Evolutionary conservation across 2,888 invertebrate genomes (phyloP).

Genomic region (Zele albiditarsus): DNA sequence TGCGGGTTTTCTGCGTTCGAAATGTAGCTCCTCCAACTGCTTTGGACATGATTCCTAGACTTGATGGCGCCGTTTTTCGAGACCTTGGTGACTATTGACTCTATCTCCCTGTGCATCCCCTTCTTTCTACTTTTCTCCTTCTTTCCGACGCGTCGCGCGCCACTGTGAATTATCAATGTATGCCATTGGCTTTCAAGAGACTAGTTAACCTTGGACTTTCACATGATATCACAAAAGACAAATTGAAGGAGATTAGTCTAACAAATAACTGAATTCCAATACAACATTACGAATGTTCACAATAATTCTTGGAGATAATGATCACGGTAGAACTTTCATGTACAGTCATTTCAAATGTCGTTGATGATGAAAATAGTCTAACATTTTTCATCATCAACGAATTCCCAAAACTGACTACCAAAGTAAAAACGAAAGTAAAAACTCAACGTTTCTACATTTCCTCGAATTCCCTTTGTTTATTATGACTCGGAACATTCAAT

Average conservation of each 20-base stretch:
- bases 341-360: too few species aligned
- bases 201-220: not conserved
- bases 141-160: not conserved
- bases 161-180: conserved; percentile 1
- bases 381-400: too few species aligned
- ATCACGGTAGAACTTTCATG: too few species aligned
- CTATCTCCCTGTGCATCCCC: conserved; percentile 35
- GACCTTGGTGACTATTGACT: conserved; percentile 59
- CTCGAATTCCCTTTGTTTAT: too few species aligned
- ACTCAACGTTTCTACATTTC: too few species aligned
- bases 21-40: conserved; percentile 21
- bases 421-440: too few species aligned
- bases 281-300: not conserved
- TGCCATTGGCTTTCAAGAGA: not conserved
- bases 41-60: conserved; percentile 56
- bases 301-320: too few species aligned
- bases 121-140: conserved; percentile 29
- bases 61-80: conserved; percentile 58
- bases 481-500: too few species aligned
- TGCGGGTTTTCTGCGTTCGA: conserved; percentile 24
- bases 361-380: too few species aligned
- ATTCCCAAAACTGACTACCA: too few species aligned
- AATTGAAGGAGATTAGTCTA: not conserved
- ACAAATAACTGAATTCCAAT: not conserved
- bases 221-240: not conserved